phyloP scores from a whole-genome alignment of 2,113 vertebrate genomes.

The Theristicus caerulescens region DNA sequence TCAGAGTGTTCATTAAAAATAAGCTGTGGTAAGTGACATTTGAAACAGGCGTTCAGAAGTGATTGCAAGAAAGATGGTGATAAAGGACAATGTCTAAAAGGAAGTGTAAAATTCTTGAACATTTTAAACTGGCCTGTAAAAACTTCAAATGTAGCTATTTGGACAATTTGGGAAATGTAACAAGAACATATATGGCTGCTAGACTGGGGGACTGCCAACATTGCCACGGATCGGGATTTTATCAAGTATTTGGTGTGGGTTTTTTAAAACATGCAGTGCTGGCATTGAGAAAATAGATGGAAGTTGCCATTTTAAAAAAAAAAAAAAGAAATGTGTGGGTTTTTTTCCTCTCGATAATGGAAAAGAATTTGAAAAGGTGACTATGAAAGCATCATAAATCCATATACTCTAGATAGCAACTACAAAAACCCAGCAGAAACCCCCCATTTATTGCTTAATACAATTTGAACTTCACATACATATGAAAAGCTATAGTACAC shows the following conservation, averaged over 20 bases:
- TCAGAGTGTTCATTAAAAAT: constrained; percentile 59
- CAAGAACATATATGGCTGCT: not conserved
- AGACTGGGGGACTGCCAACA: not conserved
- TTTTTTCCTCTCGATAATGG: not conserved
- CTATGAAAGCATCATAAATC: not conserved
- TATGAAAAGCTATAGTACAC: not conserved
- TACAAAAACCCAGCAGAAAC: not conserved
- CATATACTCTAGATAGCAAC: not conserved
- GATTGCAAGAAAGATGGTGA: constrained; percentile 29
- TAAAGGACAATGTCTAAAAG: constrained; percentile 2
- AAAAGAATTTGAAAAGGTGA: not conserved
- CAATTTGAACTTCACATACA: not conserved
- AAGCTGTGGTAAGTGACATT: constrained; percentile 58
- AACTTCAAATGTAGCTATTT: not conserved
- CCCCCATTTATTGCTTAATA: not conserved
- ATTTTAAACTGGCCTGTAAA: not conserved
- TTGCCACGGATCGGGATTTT: not conserved
- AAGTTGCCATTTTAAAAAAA: not conserved
- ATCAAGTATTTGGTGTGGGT: not conserved
- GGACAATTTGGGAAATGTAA: not conserved
- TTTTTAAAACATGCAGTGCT: not conserved
- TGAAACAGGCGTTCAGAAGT: constrained; percentile 20
- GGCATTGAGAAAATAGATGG: not conserved
- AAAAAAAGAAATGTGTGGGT: fast-evolving
- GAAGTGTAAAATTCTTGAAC: not conserved